These are phyloP conservation scores for Thumatha senex DNA, from an alignment of 2,888 invertebrate species.

Conservation along the genomic window DNA sequence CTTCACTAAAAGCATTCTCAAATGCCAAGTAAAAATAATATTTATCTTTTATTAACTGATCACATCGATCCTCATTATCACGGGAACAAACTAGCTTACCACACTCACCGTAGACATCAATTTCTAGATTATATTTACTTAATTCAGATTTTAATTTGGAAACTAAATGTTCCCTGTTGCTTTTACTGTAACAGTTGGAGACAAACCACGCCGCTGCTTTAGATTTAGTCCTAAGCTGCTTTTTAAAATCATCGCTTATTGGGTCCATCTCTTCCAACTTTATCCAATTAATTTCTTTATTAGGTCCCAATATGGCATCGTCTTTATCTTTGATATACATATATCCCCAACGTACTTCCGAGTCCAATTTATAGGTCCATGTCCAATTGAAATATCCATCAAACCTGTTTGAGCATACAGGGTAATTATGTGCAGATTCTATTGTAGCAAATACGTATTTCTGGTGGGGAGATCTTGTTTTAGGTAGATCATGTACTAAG, in stretches of 20 bases:
- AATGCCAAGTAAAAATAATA: conserved; percentile 62
- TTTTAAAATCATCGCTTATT: conserved; percentile 38
- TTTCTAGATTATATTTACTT: conserved; percentile 31
- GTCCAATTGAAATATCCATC: conserved; percentile 66
- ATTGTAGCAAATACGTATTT: conserved; percentile 59
- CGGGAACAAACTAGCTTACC: conserved; percentile 41
- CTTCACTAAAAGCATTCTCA: conserved; percentile 53
- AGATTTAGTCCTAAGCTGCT: conserved; percentile 36
- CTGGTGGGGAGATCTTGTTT: conserved; percentile 44
- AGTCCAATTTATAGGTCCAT: conserved; percentile 59
- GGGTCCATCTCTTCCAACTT: conserved; percentile 47
- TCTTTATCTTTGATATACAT: conserved; percentile 45
- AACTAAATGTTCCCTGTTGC: conserved; percentile 34
- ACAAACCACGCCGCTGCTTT: conserved; percentile 55
- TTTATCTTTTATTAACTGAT: conserved; percentile 39
- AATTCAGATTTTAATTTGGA: conserved; percentile 33
- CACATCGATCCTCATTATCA: conserved; percentile 30
- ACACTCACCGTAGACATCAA: conserved; percentile 55
- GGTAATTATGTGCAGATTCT: conserved; percentile 58
- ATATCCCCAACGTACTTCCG: conserved; percentile 56
- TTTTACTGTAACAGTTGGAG: conserved; percentile 46
- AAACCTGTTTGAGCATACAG: conserved; percentile 40
- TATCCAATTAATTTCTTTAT: conserved; percentile 50
- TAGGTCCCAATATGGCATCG: conserved; percentile 46
- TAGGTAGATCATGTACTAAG: conserved; percentile 28